Evolutionary conservation across 2,797 vertebrate genomes (phyloP).

Genomic region (Sebastes nivosus): DNA sequence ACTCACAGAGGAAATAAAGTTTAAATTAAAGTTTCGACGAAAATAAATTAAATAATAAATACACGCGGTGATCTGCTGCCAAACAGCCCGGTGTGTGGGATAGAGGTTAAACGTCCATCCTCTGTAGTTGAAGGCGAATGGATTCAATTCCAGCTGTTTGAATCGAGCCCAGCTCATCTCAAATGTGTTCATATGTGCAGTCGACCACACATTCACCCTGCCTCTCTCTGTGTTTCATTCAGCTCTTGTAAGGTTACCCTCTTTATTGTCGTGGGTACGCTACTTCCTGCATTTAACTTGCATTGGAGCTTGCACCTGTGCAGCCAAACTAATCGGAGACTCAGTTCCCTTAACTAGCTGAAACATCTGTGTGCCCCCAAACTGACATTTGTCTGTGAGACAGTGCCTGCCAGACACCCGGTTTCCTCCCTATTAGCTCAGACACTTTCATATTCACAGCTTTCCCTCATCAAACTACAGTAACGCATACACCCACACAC

Average conservation of each 20-base stretch:
- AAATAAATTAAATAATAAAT: constrained; percentile 81
- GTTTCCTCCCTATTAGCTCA: constrained; percentile 70
- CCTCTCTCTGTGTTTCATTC: constrained; percentile 48
- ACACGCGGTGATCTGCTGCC: constrained; percentile 72
- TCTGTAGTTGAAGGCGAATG: constrained; percentile 66
- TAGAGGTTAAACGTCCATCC: constrained; percentile 78
- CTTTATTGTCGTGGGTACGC: not conserved
- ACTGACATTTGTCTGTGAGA: constrained; percentile 51
- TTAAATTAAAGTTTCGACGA: constrained; percentile 82
- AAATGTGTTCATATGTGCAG: constrained; percentile 43
- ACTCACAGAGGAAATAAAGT: constrained; percentile 83
- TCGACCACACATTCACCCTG: constrained; percentile 40
- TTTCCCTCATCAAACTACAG: constrained; percentile 60
- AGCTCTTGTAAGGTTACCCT: constrained; percentile 22
- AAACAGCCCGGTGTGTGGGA: constrained; percentile 80
- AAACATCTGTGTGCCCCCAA: constrained; percentile 63
- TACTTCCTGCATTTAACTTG: constrained; percentile 41
- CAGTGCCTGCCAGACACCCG: constrained; percentile 53
- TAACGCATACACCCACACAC: constrained; percentile 57
- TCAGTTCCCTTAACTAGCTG: constrained; percentile 28
- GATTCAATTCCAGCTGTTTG: constrained; percentile 73
- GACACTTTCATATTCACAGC: constrained; percentile 62
- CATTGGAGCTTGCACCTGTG: constrained; percentile 53
- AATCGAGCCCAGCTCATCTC: constrained; percentile 57
- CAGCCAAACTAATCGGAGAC: constrained; percentile 9